Conservation (phyloP, 2,797 vertebrate species). For the Phoxinus dragarum region DNA sequence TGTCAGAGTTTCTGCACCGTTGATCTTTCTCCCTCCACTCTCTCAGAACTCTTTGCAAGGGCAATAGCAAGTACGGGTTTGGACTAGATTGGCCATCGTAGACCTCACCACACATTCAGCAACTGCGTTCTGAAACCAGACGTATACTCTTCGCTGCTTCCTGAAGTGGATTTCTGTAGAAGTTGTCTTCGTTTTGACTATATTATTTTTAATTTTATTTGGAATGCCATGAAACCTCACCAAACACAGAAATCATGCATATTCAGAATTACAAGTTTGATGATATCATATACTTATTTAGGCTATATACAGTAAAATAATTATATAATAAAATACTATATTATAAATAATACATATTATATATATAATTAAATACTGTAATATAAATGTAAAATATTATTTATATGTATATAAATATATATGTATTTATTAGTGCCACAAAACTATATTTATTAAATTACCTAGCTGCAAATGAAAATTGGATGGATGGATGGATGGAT, state of each 20-base stretch:
- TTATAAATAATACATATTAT: too few relatives aligned
- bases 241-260: not conserved
- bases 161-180: not conserved
- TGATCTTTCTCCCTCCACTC: constrained; percentile 44
- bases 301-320: too few relatives aligned
- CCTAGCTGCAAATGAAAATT: too few relatives aligned
- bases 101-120: not conserved
- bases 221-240: not conserved
- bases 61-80: not conserved
- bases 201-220: not conserved
- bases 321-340: too few relatives aligned
- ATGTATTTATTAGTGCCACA: too few relatives aligned
- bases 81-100: not conserved
- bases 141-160: not conserved
- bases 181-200: not conserved
- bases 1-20: constrained; percentile 58
- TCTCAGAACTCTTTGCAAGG: constrained; percentile 34
- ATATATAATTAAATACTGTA: too few relatives aligned
- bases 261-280: too few relatives aligned
- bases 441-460: too few relatives aligned
- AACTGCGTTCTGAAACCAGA: not conserved
- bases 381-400: too few relatives aligned
- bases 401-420: too few relatives aligned
- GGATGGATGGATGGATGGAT: too few relatives aligned
- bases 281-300: too few relatives aligned